phyloP scores from a whole-genome alignment of 2,888 invertebrate genomes.

The Limnephilus rhombicus region DNA sequence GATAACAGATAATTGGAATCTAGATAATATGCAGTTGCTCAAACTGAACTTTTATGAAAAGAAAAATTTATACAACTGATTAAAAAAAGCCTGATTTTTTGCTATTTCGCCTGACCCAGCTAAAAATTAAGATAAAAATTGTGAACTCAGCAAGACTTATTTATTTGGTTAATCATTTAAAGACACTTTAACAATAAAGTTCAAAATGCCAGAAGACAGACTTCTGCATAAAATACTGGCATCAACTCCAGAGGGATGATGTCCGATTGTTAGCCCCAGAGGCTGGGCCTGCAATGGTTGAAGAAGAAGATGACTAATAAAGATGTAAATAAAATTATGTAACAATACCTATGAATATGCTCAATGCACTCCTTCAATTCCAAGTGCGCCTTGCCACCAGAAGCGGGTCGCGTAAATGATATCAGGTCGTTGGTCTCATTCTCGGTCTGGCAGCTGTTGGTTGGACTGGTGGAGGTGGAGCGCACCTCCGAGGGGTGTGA shows the following conservation, averaged over 20 bases:
- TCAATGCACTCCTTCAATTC: conserved; percentile 81
- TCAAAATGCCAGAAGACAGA: no score
- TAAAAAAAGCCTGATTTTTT: neutral
- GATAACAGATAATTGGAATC: neutral
- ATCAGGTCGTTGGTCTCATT: conserved; percentile 80
- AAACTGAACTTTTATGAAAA: neutral
- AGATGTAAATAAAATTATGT: conserved; percentile 51
- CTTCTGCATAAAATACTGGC: no score
- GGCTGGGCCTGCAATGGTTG: no score
- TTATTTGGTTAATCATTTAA: no score
- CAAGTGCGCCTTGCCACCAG: conserved; percentile 75
- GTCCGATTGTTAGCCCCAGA: no score
- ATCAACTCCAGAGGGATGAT: no score
- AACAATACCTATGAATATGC: conserved; percentile 76
- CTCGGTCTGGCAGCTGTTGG: conserved; percentile 70
- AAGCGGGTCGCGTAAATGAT: conserved; percentile 83
- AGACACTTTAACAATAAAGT: no score
- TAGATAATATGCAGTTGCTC: neutral
- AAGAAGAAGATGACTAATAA: no score
- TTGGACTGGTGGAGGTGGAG: conserved; percentile 75
- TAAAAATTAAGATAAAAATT: neutral
- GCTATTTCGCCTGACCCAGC: neutral
- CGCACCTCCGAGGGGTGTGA: conserved; percentile 53
- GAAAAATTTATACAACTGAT: neutral
- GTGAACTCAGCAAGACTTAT: neutral